Evolutionary conservation across 1,140 invertebrate genomes (phyloP), one percentile per base, ranked within the genome.

Genomic region (Luehdorfia chinensis): DNA sequence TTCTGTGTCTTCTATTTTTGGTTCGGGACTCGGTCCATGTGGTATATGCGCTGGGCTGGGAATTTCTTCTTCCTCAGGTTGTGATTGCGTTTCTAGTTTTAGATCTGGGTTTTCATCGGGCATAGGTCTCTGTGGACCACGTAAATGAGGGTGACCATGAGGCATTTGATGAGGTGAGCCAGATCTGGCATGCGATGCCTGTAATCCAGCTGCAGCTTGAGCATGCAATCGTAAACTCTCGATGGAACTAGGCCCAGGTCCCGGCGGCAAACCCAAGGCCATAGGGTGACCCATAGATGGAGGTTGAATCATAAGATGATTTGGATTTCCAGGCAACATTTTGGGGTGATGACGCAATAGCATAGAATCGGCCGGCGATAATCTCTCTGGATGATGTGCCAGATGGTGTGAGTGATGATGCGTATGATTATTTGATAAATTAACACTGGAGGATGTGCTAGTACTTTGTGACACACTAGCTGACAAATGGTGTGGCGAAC

Each of bases 1-100:
- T 87, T 97, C 95, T 0, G 94, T 94, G 72, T 97, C 96, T 69
- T 97, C 96, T 41, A 97, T 94, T 71, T 96, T 94, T 0, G 95
- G 95, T 68, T 97, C 97, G 4, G 97, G 96, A 50, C 93, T 95
- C 28, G 93, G 96, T 31, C 93, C 95, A 28, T 94, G 90, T 14
- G 91, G 90, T 61, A 94, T 90, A 52, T 92, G 88, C 4, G 91
- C 90, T 5, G 94, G 94, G 74, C 92, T 94, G 11, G 93, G 92
- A 31, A 92, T 89, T 71, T 94, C 93, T 59, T 94, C 93, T 14
- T 92, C 90, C 55, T 94, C 93, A 4, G 84, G 84, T 54, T 84
- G 84, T 28, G 74, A 84, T 47, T 86, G 83, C 3, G 84, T 81
- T 71, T 88, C 87, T 14, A 87, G 66, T 75, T 88, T 88, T 5